These are phyloP conservation scores for Psophia crepitans DNA, from an alignment of 2,113 vertebrate genomes.

Conservation along the genomic window DNA sequence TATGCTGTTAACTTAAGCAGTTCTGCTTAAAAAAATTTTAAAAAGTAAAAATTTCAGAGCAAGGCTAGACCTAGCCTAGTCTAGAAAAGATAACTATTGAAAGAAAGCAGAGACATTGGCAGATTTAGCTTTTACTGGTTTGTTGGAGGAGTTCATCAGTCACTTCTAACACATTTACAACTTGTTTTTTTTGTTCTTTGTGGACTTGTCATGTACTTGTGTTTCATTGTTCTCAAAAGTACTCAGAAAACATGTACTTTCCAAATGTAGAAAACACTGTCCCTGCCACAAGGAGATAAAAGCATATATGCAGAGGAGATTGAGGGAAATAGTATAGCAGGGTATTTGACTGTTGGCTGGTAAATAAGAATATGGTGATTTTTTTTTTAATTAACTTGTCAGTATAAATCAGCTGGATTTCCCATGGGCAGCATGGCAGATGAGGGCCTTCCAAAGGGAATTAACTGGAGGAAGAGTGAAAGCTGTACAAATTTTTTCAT, in stretches of 20 bases:
- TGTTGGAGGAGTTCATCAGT: background rate
- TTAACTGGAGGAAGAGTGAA: slow-evolving; percentile 2
- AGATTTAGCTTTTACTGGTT: background rate
- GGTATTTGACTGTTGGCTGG: background rate
- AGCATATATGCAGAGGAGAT: background rate
- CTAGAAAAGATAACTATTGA: background rate
- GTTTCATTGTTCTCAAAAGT: background rate
- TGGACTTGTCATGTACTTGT: background rate
- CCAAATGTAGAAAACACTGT: background rate
- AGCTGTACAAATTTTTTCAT: background rate
- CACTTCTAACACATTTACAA: background rate
- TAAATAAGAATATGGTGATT: slow-evolving; percentile 36
- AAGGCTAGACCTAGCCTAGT: background rate
- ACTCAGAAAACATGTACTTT: background rate
- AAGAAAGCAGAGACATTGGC: background rate
- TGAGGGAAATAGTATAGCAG: background rate
- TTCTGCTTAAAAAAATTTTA: background rate
- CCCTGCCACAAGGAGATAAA: background rate
- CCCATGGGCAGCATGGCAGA: background rate
- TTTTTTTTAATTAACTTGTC: slow-evolving; percentile 47
- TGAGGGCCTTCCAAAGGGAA: slow-evolving; percentile 18
- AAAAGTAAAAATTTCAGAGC: background rate
- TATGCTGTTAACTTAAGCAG: background rate
- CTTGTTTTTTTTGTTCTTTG: background rate
- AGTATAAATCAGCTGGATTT: slow-evolving; percentile 47